phyloP scores from a whole-genome alignment of 2,888 invertebrate species.

The Alcis repandata region DNA sequence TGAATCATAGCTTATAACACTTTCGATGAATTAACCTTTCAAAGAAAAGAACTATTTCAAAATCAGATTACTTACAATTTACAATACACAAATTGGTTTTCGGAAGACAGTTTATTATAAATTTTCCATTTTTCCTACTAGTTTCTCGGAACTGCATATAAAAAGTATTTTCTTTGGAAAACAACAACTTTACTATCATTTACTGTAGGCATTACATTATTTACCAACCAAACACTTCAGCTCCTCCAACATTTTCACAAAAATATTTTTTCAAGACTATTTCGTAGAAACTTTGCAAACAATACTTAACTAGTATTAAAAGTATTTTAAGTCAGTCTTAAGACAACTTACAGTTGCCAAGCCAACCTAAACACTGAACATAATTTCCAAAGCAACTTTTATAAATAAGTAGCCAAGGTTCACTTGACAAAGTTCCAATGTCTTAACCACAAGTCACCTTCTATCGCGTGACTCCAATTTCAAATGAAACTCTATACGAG shows the following conservation, averaged over 20 bases:
- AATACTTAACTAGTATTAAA: not conserved
- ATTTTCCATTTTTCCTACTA: no score
- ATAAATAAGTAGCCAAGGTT: conserved; percentile 7
- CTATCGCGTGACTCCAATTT: conserved; percentile 22
- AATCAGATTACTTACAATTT: no score
- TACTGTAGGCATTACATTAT: no score
- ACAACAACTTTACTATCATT: no score
- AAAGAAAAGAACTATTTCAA: no score
- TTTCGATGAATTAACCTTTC: no score
- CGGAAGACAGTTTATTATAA: no score
- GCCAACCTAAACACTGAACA: not conserved
- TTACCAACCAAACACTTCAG: no score
- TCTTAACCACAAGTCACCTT: conserved; percentile 18
- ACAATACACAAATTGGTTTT: no score
- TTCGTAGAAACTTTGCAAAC: not conserved
- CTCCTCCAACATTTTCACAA: not conserved
- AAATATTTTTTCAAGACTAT: not conserved
- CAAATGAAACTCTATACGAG: conserved; percentile 14
- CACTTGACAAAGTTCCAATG: conserved; percentile 21
- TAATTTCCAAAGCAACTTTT: conserved; percentile 9
- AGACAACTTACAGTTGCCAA: conserved; percentile 9
- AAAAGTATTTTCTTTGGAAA: no score
- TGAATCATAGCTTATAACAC: no score
- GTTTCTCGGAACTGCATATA: no score
- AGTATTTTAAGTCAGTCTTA: not conserved